phyloP scores from a whole-genome alignment of 2,113 vertebrate species.

The Zonotrichia leucophrys region DNA sequence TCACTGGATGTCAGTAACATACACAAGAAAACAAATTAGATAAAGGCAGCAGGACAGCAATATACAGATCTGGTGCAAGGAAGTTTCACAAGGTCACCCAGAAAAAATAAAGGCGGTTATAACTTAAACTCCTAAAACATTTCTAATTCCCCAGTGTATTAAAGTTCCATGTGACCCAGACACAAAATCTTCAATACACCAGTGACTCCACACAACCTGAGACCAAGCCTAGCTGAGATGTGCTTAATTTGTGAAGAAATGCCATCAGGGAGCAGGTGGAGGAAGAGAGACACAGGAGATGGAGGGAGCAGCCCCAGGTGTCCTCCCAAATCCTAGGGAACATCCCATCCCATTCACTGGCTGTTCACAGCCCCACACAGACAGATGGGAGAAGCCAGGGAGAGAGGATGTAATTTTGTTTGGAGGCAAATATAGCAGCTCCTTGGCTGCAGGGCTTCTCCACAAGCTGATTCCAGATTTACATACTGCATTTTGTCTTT shows the following conservation, averaged over 20 bases:
- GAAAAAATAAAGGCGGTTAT: background rate
- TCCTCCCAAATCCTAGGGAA: background rate
- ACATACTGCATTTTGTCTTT: background rate
- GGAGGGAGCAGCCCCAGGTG: background rate
- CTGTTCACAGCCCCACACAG: background rate
- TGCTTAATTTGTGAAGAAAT: background rate
- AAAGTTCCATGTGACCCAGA: background rate
- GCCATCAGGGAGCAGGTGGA: background rate
- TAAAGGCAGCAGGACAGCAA: background rate
- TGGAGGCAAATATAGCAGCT: background rate
- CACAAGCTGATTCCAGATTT: background rate
- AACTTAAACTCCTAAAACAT: background rate
- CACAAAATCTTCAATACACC: background rate
- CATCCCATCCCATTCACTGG: background rate
- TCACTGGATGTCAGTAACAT: conserved; percentile 14
- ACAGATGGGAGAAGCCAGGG: background rate
- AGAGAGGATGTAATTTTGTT: background rate
- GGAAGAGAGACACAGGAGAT: background rate
- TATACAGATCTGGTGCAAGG: background rate
- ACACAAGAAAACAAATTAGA: conserved; percentile 53
- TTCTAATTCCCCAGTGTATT: background rate
- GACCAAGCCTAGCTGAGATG: background rate
- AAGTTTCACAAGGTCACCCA: conserved; percentile 35
- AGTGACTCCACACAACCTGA: background rate
- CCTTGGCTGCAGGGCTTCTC: background rate